Conservation (phyloP, 2,888 invertebrate species). For the Acanthosepion lycidas region DNA sequence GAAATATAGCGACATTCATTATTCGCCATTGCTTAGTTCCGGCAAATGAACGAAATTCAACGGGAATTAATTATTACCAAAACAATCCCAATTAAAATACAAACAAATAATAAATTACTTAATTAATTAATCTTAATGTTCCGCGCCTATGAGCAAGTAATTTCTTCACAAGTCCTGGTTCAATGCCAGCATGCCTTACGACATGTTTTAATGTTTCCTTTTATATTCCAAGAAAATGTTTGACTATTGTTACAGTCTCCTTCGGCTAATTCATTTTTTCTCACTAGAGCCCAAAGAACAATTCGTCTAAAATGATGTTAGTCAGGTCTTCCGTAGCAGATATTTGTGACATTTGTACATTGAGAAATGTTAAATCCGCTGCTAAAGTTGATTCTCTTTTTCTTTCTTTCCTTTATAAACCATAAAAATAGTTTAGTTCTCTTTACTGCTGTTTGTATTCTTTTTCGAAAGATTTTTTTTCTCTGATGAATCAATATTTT, state of each 20-base stretch:
- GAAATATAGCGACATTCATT: neutral
- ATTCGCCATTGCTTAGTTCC: constrained; percentile 11
- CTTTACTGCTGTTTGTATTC: no score
- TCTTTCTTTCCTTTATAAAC: no score
- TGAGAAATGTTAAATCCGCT: no score
- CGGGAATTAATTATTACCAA: neutral
- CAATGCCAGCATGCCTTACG: neutral
- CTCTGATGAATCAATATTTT: no score
- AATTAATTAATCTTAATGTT: constrained; percentile 33
- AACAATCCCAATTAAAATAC: neutral
- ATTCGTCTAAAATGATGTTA: no score
- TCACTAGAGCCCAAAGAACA: neutral
- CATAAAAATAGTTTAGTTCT: no score
- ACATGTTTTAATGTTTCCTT: neutral
- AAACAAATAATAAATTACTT: neutral
- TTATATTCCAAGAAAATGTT: neutral
- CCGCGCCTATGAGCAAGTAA: neutral
- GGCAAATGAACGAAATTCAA: constrained; percentile 9
- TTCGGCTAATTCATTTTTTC: neutral
- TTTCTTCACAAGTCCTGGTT: neutral
- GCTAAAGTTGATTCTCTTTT: no score
- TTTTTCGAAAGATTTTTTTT: no score
- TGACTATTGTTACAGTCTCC: neutral
- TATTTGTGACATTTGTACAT: no score
- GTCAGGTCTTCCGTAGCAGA: no score